These are phyloP conservation scores for Channa argus DNA, from an alignment of 2,113 vertebrate genomes.

Conservation along the genomic window DNA sequence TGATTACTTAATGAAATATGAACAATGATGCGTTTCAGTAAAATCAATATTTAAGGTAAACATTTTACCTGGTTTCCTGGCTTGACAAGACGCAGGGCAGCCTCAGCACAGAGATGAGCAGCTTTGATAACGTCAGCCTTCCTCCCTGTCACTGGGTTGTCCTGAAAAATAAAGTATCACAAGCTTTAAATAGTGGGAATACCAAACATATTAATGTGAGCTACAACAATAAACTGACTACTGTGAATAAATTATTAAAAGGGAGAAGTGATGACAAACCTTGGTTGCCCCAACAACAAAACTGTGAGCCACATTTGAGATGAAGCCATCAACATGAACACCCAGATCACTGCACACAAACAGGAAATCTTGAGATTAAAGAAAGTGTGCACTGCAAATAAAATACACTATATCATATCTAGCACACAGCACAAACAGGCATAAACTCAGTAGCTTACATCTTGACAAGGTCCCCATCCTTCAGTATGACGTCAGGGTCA, in stretches of 20 bases:
- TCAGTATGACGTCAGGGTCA: slow-evolving; percentile 92
- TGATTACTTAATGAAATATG: background rate
- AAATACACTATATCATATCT: background rate
- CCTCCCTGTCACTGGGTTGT: slow-evolving; percentile 90
- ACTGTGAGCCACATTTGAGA: slow-evolving; percentile 95
- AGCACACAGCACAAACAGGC: no score
- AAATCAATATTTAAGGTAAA: background rate
- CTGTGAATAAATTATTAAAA: background rate
- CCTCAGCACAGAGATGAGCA: slow-evolving; percentile 95
- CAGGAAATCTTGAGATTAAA: slow-evolving; percentile 1
- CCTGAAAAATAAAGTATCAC: slow-evolving; percentile 79
- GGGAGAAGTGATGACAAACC: slow-evolving; percentile 73
- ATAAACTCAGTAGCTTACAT: slow-evolving; percentile 83
- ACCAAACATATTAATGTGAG: background rate
- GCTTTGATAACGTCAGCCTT: slow-evolving; percentile 97
- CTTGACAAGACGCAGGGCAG: slow-evolving; percentile 95
- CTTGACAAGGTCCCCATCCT: slow-evolving; percentile 96
- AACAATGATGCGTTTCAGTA: accelerated
- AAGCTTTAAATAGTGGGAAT: background rate
- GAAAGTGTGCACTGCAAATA: background rate
- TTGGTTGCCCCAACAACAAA: slow-evolving; percentile 90
- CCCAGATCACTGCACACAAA: slow-evolving; percentile 89
- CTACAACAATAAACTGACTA: background rate
- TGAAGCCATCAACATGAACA: slow-evolving; percentile 96
- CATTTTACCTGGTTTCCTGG: slow-evolving; percentile 94